Evolutionary conservation across 2,113 vertebrate genomes (phyloP).

Genomic region (Stigmatopora nigra): DNA sequence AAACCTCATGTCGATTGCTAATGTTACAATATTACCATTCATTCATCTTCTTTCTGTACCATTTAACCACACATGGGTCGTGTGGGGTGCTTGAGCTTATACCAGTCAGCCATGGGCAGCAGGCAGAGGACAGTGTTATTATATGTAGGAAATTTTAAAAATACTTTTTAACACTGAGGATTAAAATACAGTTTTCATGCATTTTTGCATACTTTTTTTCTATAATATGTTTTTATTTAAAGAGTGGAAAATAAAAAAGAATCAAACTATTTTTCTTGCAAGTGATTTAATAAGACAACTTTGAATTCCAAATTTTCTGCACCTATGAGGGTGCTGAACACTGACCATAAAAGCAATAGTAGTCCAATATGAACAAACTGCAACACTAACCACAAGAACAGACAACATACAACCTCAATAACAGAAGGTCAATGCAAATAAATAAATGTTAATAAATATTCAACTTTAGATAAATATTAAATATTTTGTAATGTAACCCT

Average conservation of each 20-base stretch:
- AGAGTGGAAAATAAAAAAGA: conserved; percentile 17
- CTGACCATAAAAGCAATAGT: conserved; percentile 5
- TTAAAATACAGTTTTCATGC: background rate
- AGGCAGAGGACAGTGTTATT: background rate
- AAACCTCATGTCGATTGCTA: background rate
- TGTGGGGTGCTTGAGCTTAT: too few species aligned
- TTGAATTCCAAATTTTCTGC: background rate
- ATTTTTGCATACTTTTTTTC: background rate
- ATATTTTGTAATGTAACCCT: conserved; percentile 6
- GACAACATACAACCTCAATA: conserved; percentile 4
- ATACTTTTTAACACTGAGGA: background rate
- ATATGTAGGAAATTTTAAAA: background rate
- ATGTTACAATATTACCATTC: background rate
- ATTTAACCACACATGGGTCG: too few species aligned
- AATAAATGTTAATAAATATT: conserved; percentile 14
- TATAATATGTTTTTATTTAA: background rate
- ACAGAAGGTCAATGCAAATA: conserved; percentile 10
- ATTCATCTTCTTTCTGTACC: too few species aligned
- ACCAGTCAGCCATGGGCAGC: too few species aligned
- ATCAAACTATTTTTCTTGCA: background rate
- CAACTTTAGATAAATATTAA: conserved; percentile 26
- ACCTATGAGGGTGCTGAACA: background rate
- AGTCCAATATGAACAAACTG: conserved; percentile 19
- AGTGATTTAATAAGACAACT: background rate
- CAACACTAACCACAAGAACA: background rate